These are phyloP conservation scores for Eremophila alpestris DNA, from an alignment of 2,797 vertebrate genomes.

Conservation along the genomic window DNA sequence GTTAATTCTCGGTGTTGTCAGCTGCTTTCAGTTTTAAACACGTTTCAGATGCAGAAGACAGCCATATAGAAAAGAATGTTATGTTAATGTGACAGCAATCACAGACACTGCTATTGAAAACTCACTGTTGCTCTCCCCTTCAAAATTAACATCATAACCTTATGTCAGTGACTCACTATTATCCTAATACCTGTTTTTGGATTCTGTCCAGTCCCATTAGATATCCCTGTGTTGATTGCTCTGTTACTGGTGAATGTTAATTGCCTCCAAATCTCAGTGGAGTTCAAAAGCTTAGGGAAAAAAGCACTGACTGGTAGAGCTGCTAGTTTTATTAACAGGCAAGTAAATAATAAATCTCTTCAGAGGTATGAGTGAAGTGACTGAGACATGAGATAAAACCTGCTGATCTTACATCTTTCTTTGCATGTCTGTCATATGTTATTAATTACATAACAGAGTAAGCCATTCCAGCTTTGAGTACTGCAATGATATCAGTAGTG, in stretches of 20 bases:
- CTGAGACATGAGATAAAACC: conserved; percentile 21
- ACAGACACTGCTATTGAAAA: conserved; percentile 63
- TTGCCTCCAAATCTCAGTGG: conserved; percentile 80
- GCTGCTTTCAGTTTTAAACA: conserved; percentile 55
- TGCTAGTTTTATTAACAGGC: conserved; percentile 74
- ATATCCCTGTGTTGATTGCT: conserved; percentile 79
- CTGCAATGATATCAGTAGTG: background rate
- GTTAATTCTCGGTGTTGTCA: conserved; percentile 68
- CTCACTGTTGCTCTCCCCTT: conserved; percentile 61
- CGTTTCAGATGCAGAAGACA: conserved; percentile 15
- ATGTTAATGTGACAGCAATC: conserved; percentile 67
- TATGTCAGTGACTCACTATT: conserved; percentile 77
- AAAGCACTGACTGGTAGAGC: conserved; percentile 66
- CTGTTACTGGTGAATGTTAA: conserved; percentile 83
- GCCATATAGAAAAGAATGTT: conserved; percentile 58
- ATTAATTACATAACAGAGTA: background rate
- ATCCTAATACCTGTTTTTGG: conserved; percentile 82
- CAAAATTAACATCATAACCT: conserved; percentile 79
- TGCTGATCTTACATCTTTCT: conserved; percentile 36
- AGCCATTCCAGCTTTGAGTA: background rate
- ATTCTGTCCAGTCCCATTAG: conserved; percentile 83
- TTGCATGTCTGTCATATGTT: conserved; percentile 27
- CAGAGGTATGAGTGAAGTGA: conserved; percentile 53
- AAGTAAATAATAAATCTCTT: conserved; percentile 73
- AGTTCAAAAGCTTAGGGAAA: conserved; percentile 73